Conservation (phyloP, 53 echinoderm and acorn worm species). For the Actinopyga echinites region DNA sequence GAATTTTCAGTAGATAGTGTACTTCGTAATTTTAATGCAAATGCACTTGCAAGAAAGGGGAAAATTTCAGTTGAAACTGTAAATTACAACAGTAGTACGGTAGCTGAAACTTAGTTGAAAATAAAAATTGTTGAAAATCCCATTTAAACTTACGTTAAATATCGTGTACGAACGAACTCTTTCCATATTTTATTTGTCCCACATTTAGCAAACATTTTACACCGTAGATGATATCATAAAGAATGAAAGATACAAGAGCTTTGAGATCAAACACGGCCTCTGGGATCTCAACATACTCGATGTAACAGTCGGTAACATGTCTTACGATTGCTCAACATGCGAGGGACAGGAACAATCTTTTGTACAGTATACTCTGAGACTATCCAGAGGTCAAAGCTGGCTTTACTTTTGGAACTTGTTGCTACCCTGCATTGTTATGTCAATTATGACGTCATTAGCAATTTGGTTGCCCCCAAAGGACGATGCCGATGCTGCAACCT, state of each 20-base stretch:
- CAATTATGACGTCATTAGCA: background rate
- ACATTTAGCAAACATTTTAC: background rate
- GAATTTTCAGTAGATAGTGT: too few species aligned
- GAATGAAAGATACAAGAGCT: background rate
- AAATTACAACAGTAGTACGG: too few species aligned
- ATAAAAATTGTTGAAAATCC: too few species aligned
- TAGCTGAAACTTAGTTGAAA: too few species aligned
- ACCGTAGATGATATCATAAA: background rate
- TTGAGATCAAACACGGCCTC: background rate
- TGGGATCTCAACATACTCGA: background rate
- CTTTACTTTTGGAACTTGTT: background rate
- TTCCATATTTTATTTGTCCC: too few species aligned
- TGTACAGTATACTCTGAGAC: background rate
- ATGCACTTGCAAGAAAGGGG: too few species aligned
- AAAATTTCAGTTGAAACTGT: too few species aligned
- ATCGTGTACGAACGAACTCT: too few species aligned
- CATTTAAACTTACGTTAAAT: too few species aligned
- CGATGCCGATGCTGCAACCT: background rate
- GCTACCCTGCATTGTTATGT: slow-evolving; percentile 3
- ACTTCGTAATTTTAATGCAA: too few species aligned
- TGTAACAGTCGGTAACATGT: background rate
- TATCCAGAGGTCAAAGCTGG: slow-evolving; percentile 8
- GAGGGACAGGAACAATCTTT: background rate
- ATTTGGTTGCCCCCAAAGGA: background rate
- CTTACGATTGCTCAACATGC: background rate